Percentiles rank a stretch among this genome's conserved stretches.
Evolutionary conservation across 1,140 invertebrate genomes (phyloP).

Genomic region (Bemisia tabaci): DNA sequence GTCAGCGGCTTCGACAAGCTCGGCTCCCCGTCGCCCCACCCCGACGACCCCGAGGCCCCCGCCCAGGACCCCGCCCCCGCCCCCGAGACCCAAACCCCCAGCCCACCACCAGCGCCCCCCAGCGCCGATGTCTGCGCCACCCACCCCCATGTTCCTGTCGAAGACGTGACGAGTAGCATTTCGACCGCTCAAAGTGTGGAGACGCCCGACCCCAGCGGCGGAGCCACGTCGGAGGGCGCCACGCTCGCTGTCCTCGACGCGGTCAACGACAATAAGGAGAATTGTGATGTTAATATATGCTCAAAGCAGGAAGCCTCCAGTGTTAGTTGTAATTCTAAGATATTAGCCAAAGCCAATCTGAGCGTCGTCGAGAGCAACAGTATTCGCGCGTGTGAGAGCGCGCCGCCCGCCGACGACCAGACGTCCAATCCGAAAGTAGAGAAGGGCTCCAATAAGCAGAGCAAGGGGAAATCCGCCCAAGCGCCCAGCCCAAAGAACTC

Average conservation of each 20-base stretch:
- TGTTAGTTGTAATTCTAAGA: neutral
- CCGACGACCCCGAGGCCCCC: neutral
- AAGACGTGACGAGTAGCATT: neutral
- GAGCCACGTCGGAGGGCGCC: too few relatives aligned
- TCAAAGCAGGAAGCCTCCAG: neutral
- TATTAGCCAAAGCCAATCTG: neutral
- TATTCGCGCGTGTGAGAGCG: neutral
- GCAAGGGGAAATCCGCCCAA: neutral
- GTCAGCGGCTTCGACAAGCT: slow-evolving; percentile 5
- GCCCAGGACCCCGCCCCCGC: neutral
- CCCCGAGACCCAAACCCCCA: slow-evolving; percentile 9
- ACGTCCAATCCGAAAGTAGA: neutral
- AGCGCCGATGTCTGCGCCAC: neutral
- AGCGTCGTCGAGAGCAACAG: neutral
- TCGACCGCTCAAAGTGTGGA: neutral
- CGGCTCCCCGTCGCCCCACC: neutral
- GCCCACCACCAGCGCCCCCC: neutral
- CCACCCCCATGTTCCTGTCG: neutral
- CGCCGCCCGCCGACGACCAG: neutral
- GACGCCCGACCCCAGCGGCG: neutral
- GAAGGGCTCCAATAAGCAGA: neutral
- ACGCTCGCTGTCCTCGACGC: too few relatives aligned
- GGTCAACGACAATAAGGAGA: neutral
- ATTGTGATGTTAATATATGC: neutral
- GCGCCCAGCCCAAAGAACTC: neutral